phyloP scores from a whole-genome alignment of 2,797 vertebrate genomes.

The Varecia variegata region DNA sequence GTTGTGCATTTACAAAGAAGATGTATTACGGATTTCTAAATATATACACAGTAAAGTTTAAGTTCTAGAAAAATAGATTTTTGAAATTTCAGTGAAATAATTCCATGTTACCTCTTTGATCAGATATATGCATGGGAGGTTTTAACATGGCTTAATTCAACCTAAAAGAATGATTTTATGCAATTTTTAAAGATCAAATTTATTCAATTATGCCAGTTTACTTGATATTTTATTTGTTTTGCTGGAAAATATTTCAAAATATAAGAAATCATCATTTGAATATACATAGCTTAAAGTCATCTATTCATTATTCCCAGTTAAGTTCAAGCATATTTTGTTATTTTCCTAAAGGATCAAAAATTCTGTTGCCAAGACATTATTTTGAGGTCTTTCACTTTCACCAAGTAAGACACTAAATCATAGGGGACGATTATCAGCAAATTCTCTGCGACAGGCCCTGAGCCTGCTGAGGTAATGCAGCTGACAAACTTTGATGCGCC shows the following conservation, averaged over 20 bases:
- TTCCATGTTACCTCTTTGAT: not conserved
- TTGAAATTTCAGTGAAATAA: constrained; percentile 61
- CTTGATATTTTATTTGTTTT: constrained; percentile 81
- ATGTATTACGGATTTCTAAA: constrained; percentile 21
- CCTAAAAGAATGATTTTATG: constrained; percentile 32
- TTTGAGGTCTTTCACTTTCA: constrained; percentile 87
- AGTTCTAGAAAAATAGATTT: constrained; percentile 47
- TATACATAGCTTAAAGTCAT: constrained; percentile 74
- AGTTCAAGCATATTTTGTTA: constrained; percentile 80
- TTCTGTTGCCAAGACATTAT: constrained; percentile 83
- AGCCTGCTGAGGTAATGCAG: constrained; percentile 89
- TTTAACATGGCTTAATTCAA: constrained; percentile 68
- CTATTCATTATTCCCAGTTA: constrained; percentile 71
- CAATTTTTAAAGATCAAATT: constrained; percentile 79
- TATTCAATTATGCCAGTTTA: constrained; percentile 83
- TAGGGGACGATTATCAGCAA: constrained; percentile 90
- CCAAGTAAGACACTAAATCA: constrained; percentile 89
- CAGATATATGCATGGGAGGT: not conserved
- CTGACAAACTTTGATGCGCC: constrained; percentile 91
- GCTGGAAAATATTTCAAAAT: constrained; percentile 75
- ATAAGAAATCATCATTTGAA: constrained; percentile 73
- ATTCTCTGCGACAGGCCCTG: constrained; percentile 90
- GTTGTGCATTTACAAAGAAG: constrained; percentile 69
- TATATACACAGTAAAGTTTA: constrained; percentile 42
- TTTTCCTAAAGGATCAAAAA: constrained; percentile 83